Evolutionary conservation across 2,113 vertebrate genomes (phyloP).

Genomic region (Cololabis saira): DNA sequence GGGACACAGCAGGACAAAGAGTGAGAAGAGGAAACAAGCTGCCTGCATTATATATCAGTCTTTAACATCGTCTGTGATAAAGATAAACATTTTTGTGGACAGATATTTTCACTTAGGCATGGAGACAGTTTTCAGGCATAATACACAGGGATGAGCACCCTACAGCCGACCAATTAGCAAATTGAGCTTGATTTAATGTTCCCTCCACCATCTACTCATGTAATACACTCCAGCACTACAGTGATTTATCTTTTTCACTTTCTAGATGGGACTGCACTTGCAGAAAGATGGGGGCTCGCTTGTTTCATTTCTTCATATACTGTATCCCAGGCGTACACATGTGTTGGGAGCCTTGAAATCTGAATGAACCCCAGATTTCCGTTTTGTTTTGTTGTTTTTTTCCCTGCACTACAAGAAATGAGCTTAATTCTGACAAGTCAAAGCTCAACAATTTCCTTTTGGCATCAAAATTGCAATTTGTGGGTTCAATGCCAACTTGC

Average conservation of each 20-base stretch:
- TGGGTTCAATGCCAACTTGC: background rate
- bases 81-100: constrained; percentile 8
- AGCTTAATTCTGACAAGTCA: constrained; percentile 4
- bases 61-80: constrained; percentile 5
- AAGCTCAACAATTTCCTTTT: background rate
- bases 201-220: constrained; percentile 60
- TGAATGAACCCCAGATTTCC: constrained; percentile 6
- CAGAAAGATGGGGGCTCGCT: constrained; percentile 33
- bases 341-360: background rate
- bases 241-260: constrained; percentile 63
- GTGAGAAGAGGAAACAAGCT: background rate
- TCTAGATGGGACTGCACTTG: constrained; percentile 21
- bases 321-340: constrained; percentile 24
- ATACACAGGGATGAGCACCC: constrained; percentile 37
- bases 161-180: constrained; percentile 57
- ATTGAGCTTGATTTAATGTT: constrained; percentile 64
- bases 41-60: background rate
- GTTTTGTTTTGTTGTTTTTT: background rate
- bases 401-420: background rate
- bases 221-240: constrained; percentile 37
- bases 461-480: background rate
- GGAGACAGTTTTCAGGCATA: constrained; percentile 26
- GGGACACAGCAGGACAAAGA: constrained; percentile 6
- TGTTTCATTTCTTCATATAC: constrained; percentile 22
- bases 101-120: constrained; percentile 23